Evolutionary conservation across 2,113 vertebrate species (phyloP).

Genomic region (Odobenus rosmarus): DNA sequence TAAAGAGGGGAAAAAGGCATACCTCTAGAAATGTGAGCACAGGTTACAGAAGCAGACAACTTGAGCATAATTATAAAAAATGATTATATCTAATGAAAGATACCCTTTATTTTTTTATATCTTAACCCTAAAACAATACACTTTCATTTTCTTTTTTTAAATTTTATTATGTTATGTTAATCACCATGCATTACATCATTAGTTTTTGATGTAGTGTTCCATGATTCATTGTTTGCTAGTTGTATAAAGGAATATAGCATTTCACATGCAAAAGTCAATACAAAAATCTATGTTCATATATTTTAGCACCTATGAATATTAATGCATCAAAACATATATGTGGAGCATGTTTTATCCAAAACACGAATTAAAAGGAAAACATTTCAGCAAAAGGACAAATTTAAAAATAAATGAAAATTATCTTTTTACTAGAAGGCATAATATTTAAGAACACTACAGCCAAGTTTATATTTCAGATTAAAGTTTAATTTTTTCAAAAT

Average conservation of each 20-base stretch:
- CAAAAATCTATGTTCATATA: background rate
- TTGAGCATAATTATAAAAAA: background rate
- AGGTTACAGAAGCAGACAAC: background rate
- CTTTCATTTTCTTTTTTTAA: too few species aligned
- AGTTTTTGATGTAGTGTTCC: too few species aligned
- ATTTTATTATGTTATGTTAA: too few species aligned
- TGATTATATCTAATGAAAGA: background rate
- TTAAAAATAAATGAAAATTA: background rate
- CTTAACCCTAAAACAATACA: too few species aligned
- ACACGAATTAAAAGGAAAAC: background rate
- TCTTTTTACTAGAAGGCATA: background rate
- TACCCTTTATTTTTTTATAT: background rate
- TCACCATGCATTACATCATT: too few species aligned
- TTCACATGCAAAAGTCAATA: background rate
- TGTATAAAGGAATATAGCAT: background rate
- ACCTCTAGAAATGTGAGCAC: background rate
- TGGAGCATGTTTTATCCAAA: background rate
- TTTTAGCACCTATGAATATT: background rate
- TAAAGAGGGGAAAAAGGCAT: background rate
- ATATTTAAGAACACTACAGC: background rate
- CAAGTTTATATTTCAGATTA: background rate
- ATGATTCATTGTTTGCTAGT: background rate
- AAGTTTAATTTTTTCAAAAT: background rate
- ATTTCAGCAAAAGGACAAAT: background rate
- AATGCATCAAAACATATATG: background rate